Evolutionary conservation across 2,113 vertebrate species (phyloP).

Genomic region (Petromus typicus): DNA sequence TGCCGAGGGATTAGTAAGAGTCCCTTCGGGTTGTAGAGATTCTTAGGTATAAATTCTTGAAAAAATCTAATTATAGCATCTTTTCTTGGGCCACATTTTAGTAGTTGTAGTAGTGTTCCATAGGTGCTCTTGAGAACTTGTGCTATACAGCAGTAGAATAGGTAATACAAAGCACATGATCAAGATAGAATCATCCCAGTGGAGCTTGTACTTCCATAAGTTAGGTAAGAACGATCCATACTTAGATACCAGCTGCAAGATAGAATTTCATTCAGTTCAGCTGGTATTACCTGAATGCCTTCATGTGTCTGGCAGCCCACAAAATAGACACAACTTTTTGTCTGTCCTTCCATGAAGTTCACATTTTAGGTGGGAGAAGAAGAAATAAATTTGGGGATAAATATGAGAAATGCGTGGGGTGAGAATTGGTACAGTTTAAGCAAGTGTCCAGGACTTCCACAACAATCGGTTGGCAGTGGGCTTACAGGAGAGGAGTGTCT

Average conservation of each 20-base stretch:
- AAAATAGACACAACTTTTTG: neutral
- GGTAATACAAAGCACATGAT: neutral
- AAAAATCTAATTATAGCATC: no score
- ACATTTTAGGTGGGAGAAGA: neutral
- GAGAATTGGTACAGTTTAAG: neutral
- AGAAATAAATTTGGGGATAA: neutral
- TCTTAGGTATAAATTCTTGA: neutral
- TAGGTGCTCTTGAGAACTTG: neutral
- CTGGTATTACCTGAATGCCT: neutral
- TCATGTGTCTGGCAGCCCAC: neutral
- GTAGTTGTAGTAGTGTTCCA: neutral
- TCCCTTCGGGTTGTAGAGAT: neutral
- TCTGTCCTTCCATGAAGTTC: neutral
- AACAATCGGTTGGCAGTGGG: neutral
- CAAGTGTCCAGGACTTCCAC: neutral
- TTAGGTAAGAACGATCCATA: neutral
- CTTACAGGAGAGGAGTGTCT: neutral
- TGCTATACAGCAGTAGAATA: neutral
- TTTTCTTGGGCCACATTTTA: neutral
- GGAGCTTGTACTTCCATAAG: neutral
- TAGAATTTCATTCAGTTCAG: neutral
- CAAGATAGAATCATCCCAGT: neutral
- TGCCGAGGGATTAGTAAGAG: neutral
- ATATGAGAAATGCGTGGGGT: neutral
- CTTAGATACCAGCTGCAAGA: neutral